Evolutionary conservation across 2,888 invertebrate genomes (phyloP), one percentile per base, ranked within the genome.

Genomic region (Temnothorax ravouxi): DNA sequence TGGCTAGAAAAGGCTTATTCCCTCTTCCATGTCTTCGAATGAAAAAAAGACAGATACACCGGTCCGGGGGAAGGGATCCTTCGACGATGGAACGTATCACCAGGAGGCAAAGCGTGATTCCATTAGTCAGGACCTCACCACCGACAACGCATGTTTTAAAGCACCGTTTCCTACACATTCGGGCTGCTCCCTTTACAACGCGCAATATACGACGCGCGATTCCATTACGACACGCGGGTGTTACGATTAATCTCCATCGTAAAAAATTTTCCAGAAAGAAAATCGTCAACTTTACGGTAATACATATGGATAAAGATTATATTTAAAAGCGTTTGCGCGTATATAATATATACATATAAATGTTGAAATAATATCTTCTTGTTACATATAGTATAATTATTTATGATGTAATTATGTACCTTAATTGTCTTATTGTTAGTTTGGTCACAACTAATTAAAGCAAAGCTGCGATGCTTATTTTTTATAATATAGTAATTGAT

Each of bases 51-150:
- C 83, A 77, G 86, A 81, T 71, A 86, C 66, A 71, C 61, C 75
- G 75, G 61, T 50, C 67, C 5, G 56, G 11, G 18, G 18, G 41
- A 25, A 41, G 38, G 61, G 47, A 54, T 85, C 83, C 61, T 74
- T 76, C 62, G 85, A 66, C 83, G 59, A 86, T 74, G 71, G 86
- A 88, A 92, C 91, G 91, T 91, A 92, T 90, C 93, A 92, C 92
- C 93, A 85, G 93, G 92, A 92, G 93, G 91, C 91, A 86, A 88
- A 86, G 91, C 92, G 91, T 89, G 92, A 92, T 93, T 92, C 92
- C 93, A 93, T 93, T 93, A 93, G 92, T 93, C 93, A 93, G 91
- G 88, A 89, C 89, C 89, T 91, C 91, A 91, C 90, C 91, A 89
- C 92, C 87, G 87, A 84, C 87, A 50, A 85, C 87, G 86, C 88